These are phyloP conservation scores for Panurus biarmicus DNA, from an alignment of 2,113 vertebrate species.

Conservation along the genomic window DNA sequence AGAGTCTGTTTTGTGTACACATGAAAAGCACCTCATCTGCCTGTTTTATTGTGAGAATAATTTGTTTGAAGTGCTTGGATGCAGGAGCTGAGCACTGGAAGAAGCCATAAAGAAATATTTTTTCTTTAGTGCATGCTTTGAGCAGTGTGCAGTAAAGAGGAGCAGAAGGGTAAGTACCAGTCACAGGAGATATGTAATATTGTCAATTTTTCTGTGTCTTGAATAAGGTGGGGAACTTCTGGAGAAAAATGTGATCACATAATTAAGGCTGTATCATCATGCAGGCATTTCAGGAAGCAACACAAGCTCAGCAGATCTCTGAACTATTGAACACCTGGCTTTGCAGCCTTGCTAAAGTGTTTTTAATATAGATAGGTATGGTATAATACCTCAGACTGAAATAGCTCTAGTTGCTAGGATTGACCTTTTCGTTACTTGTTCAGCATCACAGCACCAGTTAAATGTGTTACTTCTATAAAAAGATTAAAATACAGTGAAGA, in stretches of 20 bases:
- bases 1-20: not conserved
- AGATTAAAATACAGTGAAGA: not conserved
- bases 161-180: not conserved
- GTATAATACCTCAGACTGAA: not conserved
- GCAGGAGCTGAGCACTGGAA: not conserved
- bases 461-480: not conserved
- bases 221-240: not conserved
- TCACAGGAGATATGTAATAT: not conserved
- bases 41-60: not conserved
- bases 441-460: not conserved
- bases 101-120: not conserved
- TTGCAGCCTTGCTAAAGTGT: not conserved
- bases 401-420: not conserved
- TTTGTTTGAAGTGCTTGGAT: not conserved
- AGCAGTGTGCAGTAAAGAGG: not conserved
- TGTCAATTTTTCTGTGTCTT: not conserved
- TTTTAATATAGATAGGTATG: not conserved
- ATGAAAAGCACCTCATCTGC: not conserved
- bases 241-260: not conserved
- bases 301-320: not conserved
- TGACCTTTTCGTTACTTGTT: constrained; percentile 9
- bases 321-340: not conserved
- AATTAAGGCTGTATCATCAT: not conserved
- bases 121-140: not conserved
- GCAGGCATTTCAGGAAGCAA: not conserved